Evolutionary conservation across 2,797 vertebrate genomes (phyloP).

Genomic region (Brachymystax lenok): DNA sequence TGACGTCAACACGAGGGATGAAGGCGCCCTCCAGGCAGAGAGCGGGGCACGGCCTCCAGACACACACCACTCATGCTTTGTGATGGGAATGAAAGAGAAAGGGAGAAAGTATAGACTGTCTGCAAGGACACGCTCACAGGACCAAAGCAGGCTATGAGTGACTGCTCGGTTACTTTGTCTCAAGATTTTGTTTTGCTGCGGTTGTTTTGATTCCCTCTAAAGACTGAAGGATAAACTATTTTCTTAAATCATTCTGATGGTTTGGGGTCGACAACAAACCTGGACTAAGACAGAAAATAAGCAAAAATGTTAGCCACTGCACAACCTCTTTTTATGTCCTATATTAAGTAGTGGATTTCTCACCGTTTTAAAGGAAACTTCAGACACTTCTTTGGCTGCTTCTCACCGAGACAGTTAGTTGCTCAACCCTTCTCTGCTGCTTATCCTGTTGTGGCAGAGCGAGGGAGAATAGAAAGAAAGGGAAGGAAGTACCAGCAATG

Average conservation of each 20-base stretch:
- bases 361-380: constrained; percentile 82
- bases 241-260: neutral
- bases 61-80: constrained; percentile 51
- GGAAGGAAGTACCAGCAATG: constrained; percentile 17
- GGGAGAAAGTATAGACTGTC: constrained; percentile 48
- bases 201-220: neutral
- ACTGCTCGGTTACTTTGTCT: constrained; percentile 20
- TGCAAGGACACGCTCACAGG: constrained; percentile 42
- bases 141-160: constrained; percentile 52
- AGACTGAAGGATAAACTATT: constrained; percentile 20
- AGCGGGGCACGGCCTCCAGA: constrained; percentile 46
- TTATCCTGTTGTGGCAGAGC: constrained; percentile 64
- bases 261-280: constrained; percentile 9
- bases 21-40: constrained; percentile 40
- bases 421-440: constrained; percentile 54
- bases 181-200: constrained; percentile 39
- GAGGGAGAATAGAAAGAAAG: constrained; percentile 35
- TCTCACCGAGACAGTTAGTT: constrained; percentile 61
- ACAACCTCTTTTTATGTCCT: constrained; percentile 66
- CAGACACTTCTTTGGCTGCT: constrained; percentile 67
- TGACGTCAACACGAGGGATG: constrained; percentile 27
- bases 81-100: constrained; percentile 61
- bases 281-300: constrained; percentile 39
- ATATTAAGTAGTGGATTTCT: constrained; percentile 68
- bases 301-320: constrained; percentile 56